A percentile compares a stretch with the other conserved stretches of the same genome.
Conservation (phyloP, 2,113 vertebrate genomes). For the Arenaria interpres region DNA sequence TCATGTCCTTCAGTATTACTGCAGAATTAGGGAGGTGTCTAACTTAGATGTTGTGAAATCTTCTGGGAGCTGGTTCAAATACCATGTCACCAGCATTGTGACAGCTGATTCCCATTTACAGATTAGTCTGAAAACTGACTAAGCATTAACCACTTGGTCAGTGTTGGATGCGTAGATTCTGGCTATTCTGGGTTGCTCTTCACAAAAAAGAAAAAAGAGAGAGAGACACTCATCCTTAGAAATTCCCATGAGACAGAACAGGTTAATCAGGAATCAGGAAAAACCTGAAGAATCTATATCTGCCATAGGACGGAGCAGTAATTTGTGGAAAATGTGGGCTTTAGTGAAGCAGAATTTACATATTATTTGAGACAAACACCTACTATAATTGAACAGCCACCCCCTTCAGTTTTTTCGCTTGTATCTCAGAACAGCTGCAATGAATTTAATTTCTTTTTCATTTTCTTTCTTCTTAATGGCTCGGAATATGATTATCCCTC, state of each 20-base stretch:
- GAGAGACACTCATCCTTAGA: not conserved
- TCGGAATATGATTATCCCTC: slow-evolving; percentile 3
- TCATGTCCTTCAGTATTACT: not conserved
- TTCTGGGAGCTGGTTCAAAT: not conserved
- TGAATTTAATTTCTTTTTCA: not conserved
- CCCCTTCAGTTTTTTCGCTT: not conserved
- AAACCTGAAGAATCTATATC: not conserved
- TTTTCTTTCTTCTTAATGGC: slow-evolving; percentile 34
- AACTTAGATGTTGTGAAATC: not conserved
- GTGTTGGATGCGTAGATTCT: not conserved
- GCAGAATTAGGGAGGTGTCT: not conserved
- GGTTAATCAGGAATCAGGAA: not conserved
- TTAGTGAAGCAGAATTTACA: not conserved
- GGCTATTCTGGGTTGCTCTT: not conserved
- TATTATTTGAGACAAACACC: not conserved
- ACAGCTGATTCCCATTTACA: not conserved
- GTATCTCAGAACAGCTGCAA: not conserved
- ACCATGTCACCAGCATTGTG: not conserved
- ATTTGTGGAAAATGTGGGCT: not conserved
- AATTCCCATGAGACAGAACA: not conserved
- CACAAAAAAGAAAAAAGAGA: not conserved
- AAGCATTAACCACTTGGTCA: not conserved
- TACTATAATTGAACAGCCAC: not conserved
- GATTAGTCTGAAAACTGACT: not conserved
- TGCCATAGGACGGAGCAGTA: not conserved